Conservation (phyloP, 2,888 invertebrate species). For the Dicyrtomina minuta region DNA sequence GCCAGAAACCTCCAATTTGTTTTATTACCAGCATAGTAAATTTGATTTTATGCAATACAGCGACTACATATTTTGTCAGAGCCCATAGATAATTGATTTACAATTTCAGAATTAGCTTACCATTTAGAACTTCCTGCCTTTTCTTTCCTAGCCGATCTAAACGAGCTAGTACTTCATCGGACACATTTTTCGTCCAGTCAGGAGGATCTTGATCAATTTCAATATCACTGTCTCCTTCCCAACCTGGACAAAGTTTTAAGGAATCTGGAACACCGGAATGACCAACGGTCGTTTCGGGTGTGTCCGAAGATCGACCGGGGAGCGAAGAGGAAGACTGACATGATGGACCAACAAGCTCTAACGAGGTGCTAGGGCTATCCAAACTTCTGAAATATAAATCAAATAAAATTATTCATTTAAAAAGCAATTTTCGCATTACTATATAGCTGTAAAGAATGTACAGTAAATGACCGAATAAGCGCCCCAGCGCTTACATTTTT, state of each 20-base stretch:
- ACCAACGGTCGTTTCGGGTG: conserved; percentile 48
- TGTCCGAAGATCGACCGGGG: conserved; percentile 51
- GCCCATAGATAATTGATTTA: no score
- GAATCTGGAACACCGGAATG: conserved; percentile 44
- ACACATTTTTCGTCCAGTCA: conserved; percentile 75
- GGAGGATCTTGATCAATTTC: conserved; percentile 71
- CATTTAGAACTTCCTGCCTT: conserved; percentile 88
- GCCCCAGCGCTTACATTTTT: no score
- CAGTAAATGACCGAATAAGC: neutral
- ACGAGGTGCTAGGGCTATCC: conserved; percentile 73
- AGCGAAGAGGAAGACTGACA: conserved; percentile 47
- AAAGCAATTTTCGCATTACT: neutral
- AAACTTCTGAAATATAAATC: conserved; percentile 60
- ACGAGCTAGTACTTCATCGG: conserved; percentile 71
- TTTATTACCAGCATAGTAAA: no score
- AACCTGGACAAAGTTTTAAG: conserved; percentile 38
- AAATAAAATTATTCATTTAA: conserved; percentile 14
- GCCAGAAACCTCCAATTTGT: no score
- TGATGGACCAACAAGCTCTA: conserved; percentile 65
- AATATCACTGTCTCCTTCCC: conserved; percentile 60
- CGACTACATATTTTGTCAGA: no score
- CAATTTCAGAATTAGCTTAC: no score
- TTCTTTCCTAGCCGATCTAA: conserved; percentile 81
- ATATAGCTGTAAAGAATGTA: neutral
- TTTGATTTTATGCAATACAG: no score